Base-by-base conservation (phyloP, 2,113 vertebrate genomes). In the Toxotes jaculatrix region DNA sequence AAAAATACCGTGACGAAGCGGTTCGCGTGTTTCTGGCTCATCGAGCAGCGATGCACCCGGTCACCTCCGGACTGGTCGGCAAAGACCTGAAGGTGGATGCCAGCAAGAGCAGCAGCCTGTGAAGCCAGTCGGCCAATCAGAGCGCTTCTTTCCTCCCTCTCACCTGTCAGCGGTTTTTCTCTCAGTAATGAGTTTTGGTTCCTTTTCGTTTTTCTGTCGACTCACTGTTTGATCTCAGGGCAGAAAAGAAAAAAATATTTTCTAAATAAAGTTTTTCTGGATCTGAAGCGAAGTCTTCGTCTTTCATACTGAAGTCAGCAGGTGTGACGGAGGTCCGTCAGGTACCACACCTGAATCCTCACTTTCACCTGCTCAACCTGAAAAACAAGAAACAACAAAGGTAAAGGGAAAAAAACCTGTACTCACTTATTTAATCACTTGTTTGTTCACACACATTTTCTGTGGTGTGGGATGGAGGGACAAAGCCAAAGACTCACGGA, bases 81-180 rank as follows among this genome's bases (percentile, higher is more conserved):
- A 99, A 96, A 68, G 98, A 98, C 74, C 91, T 99, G 80, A 95
- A 98, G 65, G 91, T 96, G 60, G 92, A 96, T n/a, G 84, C 43
- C 56, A 63, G 17, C 63, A 78, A 74, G 12, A 79, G 43, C 76
- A 61, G 82, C 71, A 75, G 53, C 11, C 65, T 76, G 36, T 92
- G 79, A 74, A 55, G 40, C 34, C 34, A 40, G 7, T 3, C 40
- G 56, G 5, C 43, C 7, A 60, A 51, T 63, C 66, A 9, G 0
- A 47, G 40, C 14, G 31, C 34, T 32, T n/a, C 17, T 10, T n/a
- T 63, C 13, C 2, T 5, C 27, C 23, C 13, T 16, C 32, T n/a
- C 49, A 55, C 21, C 13, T 56, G 53, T 57, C n/a, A 12, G 9
- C 8, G 3, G 49, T n/a, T 23, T 51, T 55, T 12, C 10, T 55